These are phyloP conservation scores for Drosophila ogumai DNA, from an alignment of 1,140 invertebrate species.

Conservation along the genomic window DNA sequence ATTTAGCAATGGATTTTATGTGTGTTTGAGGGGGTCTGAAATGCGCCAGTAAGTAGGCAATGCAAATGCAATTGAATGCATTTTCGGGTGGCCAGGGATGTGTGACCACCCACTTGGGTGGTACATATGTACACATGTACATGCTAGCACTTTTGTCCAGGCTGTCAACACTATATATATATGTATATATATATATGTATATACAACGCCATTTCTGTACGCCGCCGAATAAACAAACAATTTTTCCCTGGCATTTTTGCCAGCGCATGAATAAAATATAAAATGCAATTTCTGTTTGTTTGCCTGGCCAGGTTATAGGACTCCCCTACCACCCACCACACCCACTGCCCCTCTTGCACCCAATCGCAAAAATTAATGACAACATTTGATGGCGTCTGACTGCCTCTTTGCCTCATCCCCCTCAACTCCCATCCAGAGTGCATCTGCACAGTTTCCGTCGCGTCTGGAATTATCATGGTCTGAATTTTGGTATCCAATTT, in stretches of 20 bases:
- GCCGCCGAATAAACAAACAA: slow-evolving; percentile 33
- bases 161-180: slow-evolving; percentile 7
- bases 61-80: slow-evolving; percentile 53
- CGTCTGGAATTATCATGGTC: slow-evolving; percentile 42
- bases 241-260: slow-evolving; percentile 46
- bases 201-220: slow-evolving; percentile 1
- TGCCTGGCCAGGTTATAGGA: slow-evolving; percentile 56
- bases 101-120: not conserved
- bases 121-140: slow-evolving; percentile 7
- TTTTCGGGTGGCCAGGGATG: not conserved
- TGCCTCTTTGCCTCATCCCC: not conserved
- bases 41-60: slow-evolving; percentile 55
- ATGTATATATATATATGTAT: not conserved
- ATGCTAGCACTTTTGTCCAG: not conserved
- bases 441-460: slow-evolving; percentile 18
- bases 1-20: slow-evolving; percentile 67
- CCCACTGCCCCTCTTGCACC: not conserved
- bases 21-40: slow-evolving; percentile 8
- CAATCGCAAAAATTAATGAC: slow-evolving; percentile 65
- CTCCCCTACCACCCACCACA: not conserved
- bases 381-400: slow-evolving; percentile 48
- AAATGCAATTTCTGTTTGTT: slow-evolving; percentile 68
- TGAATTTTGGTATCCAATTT: slow-evolving; percentile 52
- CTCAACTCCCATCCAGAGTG: not conserved
- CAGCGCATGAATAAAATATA: slow-evolving; percentile 69